A percentile compares a stretch with the other conserved stretches of the same genome.
Conservation (phyloP, 2,888 invertebrate genomes). For the Creontiades dilutus region DNA sequence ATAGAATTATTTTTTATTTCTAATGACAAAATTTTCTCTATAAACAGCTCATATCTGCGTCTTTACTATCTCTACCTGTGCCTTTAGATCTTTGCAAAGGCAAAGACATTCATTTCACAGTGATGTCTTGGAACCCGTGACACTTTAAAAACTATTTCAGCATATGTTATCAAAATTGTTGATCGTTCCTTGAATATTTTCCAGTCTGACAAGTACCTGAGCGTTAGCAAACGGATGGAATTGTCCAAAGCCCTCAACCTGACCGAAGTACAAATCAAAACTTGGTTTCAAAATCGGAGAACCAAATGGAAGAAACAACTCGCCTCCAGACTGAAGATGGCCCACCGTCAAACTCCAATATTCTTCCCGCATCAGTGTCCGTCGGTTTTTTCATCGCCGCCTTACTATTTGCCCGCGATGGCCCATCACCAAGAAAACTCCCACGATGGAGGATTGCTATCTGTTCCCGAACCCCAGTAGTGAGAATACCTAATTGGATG, state of each 20-base stretch:
- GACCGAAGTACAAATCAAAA: conserved; percentile 97
- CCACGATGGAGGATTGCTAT: not conserved
- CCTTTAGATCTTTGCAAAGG: too few relatives aligned
- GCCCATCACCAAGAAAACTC: conserved; percentile 24
- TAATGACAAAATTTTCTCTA: too few relatives aligned
- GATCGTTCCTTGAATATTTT: not conserved
- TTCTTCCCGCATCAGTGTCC: conserved; percentile 69
- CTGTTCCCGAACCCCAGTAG: not conserved
- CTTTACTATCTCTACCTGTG: too few relatives aligned
- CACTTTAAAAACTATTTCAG: not conserved
- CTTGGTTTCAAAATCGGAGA: conserved; percentile 96
- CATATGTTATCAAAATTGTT: not conserved
- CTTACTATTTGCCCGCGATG: conserved; percentile 59
- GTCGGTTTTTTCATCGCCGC: conserved; percentile 45
- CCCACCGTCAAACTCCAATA: conserved; percentile 59
- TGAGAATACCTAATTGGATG: not conserved
- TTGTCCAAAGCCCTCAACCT: conserved; percentile 92
- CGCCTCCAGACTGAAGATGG: conserved; percentile 80
- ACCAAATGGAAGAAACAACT: conserved; percentile 99
- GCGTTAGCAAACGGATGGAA: conserved; percentile 96
- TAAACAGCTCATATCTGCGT: too few relatives aligned
- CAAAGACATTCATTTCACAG: too few relatives aligned
- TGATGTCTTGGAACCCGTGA: not conserved
- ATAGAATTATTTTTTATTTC: too few relatives aligned
- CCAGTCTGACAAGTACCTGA: conserved; percentile 94